Base-by-base conservation (phyloP, 2,888 invertebrate species). In the Deroplatys truncata region DNA sequence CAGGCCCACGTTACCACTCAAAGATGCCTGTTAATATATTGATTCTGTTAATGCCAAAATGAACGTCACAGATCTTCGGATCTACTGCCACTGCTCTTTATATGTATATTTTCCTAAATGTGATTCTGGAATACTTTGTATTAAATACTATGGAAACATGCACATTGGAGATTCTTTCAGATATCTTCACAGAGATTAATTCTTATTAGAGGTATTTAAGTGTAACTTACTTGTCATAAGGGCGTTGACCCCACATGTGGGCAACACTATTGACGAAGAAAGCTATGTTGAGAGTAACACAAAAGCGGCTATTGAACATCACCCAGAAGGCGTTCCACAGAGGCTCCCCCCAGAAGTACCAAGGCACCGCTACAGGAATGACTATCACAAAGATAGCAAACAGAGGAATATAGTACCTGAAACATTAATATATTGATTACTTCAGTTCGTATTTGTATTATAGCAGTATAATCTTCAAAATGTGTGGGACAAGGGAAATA, bases 211-310 rank as follows among this genome's bases (percentile, higher is more conserved):
- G 13, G 2, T 25, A 72, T 72, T 7, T 72, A 7, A 25, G 5
- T 72, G 20, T 20, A 16, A 72, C 56, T 93, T 92, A 97, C 97
- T 95, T 96, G 93, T 99, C 98, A 92, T 98, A 99, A 0, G 99
- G 98, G 92, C 96, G 96, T 92, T 96, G 96, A n/a, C 98, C 98
- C 96, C 97, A 98, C 95, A 98, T 96, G 93, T 99, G 99, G 0
- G 99, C 98, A 20, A 97, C 97, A 93, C 98, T 98, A 93, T 99
- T 99, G n/a, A 99, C 98, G 92, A 97, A 96, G 95, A 97, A 99
- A 1, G 99, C 99, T 91, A 98, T 97, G 93, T 99, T 98, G 15
- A 99, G 95, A 0, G 97, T 97, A 91, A 96, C 94, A 89, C 96
- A 96, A 94, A 98, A 99, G 87, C 99, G 95, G 91, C 96, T 95